Conservation (phyloP, 2,797 vertebrate genomes). For the Pteropus rufus region DNA sequence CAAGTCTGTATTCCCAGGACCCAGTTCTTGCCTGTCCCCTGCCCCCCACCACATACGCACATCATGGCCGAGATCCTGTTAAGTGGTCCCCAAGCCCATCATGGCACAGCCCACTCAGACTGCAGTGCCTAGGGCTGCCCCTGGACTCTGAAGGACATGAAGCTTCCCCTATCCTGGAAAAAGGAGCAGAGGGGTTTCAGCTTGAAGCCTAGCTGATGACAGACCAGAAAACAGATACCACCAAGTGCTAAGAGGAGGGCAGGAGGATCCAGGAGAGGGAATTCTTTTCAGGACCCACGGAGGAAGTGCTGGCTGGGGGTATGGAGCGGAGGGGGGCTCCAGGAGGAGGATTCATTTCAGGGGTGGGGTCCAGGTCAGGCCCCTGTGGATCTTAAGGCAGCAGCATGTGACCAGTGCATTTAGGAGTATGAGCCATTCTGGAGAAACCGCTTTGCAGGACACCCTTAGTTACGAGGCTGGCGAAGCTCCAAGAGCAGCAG, state of each 20-base stretch:
- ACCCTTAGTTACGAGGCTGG: not conserved
- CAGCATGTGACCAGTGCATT: not conserved
- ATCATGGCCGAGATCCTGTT: not conserved
- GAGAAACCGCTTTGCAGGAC: not conserved
- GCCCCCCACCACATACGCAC: not conserved
- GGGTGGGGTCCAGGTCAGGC: not conserved
- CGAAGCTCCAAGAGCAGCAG: not conserved
- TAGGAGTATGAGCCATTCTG: not conserved
- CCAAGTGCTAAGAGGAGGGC: not conserved
- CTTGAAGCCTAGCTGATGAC: not conserved
- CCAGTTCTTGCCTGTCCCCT: not conserved
- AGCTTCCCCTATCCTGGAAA: not conserved
- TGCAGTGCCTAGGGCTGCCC: fast-evolving
- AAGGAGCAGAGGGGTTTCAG: not conserved
- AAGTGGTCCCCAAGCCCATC: not conserved
- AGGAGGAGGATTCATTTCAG: not conserved
- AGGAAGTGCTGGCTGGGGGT: not conserved
- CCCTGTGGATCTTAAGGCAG: not conserved
- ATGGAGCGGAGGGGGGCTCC: too few relatives aligned
- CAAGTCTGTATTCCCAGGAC: not conserved
- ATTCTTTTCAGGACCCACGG: not conserved
- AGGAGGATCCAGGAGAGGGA: not conserved
- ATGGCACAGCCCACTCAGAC: not conserved
- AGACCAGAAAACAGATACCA: not conserved
- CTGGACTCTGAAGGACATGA: not conserved